Percentiles rank a stretch among this genome's conserved stretches.
phyloP scores from a whole-genome alignment of 2,888 invertebrate species.

The Globia sparganii region DNA sequence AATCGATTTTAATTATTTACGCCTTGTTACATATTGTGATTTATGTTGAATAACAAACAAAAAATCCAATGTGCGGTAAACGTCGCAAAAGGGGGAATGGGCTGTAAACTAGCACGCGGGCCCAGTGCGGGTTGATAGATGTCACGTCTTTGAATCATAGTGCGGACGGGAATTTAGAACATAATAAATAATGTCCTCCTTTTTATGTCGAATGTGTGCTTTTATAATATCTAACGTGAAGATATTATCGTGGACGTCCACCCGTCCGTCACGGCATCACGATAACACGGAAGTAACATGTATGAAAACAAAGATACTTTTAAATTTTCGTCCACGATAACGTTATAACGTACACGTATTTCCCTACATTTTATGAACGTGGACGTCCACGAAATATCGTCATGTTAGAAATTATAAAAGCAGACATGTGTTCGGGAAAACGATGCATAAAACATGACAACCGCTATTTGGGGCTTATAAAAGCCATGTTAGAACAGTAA shows the following conservation, averaged over 20 bases:
- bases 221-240: neutral
- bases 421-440: neutral
- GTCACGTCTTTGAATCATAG: neutral
- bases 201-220: neutral
- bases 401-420: no score
- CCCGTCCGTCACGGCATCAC: neutral
- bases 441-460: neutral
- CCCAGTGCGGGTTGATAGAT: neutral
- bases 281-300: neutral
- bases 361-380: no score
- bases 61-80: neutral
- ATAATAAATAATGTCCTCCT: neutral
- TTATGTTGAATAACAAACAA: neutral
- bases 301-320: no score
- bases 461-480: neutral
- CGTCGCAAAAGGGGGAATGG: neutral
- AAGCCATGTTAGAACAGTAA: neutral
- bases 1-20: neutral
- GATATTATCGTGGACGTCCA: neutral
- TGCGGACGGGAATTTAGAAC: neutral
- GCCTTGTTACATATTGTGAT: neutral
- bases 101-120: neutral
- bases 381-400: no score
- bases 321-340: no score
- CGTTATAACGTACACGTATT: no score